A percentile compares a stretch with the other conserved stretches of the same genome.
These are phyloP conservation scores for Sesia apiformis DNA, from an alignment of 2,888 invertebrate genomes.

Conservation along the genomic window DNA sequence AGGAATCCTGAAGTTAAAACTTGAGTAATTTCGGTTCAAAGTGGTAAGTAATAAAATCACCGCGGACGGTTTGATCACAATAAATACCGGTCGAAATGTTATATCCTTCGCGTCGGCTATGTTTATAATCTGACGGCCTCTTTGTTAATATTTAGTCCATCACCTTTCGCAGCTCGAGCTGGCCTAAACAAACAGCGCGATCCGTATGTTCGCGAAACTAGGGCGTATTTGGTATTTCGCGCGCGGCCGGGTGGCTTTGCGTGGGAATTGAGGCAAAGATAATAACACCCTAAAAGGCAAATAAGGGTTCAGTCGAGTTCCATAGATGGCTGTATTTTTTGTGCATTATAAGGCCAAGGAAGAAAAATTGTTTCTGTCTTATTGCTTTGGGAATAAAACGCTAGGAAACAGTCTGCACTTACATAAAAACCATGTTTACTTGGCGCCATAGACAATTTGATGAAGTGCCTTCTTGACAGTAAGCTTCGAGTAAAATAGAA, in stretches of 20 bases:
- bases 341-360: slow-evolving; percentile 53
- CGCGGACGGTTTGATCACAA: slow-evolving; percentile 5
- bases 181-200: slow-evolving; percentile 68
- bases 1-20: too few species aligned
- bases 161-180: slow-evolving; percentile 47
- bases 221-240: slow-evolving; percentile 72
- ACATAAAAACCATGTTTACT: slow-evolving; percentile 40
- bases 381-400: slow-evolving; percentile 50
- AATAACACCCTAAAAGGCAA: slow-evolving; percentile 66
- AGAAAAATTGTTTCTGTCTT: slow-evolving; percentile 46
- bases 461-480: slow-evolving; percentile 37
- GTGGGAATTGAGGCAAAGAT: slow-evolving; percentile 64
- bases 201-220: slow-evolving; percentile 58
- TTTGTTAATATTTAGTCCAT: slow-evolving; percentile 59
- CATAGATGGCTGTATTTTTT: slow-evolving; percentile 61
- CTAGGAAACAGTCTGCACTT: slow-evolving; percentile 47
- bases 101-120: slow-evolving; percentile 24
- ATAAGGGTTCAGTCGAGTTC: slow-evolving; percentile 61
- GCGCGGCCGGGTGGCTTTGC: slow-evolving; percentile 62
- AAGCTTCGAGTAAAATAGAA: slow-evolving; percentile 26
- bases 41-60: not conserved
- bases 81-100: slow-evolving; percentile 29
- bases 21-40: too few species aligned
- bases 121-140: slow-evolving; percentile 39
- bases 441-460: slow-evolving; percentile 23